These are phyloP conservation scores for Hycleus phaleratus DNA, from an alignment of 1,140 invertebrate genomes.

Conservation along the genomic window DNA sequence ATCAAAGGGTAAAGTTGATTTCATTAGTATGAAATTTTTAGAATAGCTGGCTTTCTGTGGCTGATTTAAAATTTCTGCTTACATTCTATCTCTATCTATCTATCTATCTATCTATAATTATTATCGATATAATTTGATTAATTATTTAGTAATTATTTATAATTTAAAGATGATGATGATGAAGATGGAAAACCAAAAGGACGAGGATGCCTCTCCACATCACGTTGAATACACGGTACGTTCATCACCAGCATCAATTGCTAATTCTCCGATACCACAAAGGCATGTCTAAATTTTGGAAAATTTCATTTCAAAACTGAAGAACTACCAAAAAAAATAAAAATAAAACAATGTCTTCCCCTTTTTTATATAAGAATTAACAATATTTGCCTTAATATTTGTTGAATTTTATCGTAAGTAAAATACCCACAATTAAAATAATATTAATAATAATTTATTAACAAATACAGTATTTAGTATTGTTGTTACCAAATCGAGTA, in stretches of 20 bases:
- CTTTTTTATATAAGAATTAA: conserved; percentile 7
- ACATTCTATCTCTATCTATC: neutral
- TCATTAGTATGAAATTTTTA: conserved; percentile 1
- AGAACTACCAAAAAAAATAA: conserved; percentile 7
- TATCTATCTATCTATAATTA: neutral
- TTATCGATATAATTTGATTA: neutral
- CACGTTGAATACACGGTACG: conserved; percentile 35
- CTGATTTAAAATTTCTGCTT: conserved; percentile 1
- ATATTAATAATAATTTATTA: neutral
- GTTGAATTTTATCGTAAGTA: neutral
- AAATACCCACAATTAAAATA: neutral
- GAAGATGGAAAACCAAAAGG: conserved; percentile 42
- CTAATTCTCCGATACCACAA: conserved; percentile 33
- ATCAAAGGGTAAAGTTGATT: neutral
- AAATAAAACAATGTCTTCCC: conserved; percentile 15
- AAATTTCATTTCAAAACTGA: conserved; percentile 3
- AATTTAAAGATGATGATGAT: conserved; percentile 19
- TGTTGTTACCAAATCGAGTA: conserved; percentile 6
- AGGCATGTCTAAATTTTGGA: conserved; percentile 25
- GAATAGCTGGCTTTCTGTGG: neutral
- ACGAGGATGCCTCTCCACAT: conserved; percentile 39
- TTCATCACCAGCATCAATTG: conserved; percentile 32
- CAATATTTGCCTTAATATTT: neutral
- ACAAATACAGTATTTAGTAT: conserved; percentile 4
- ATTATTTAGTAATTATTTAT: neutral